Evolutionary conservation across 2,888 invertebrate species (phyloP).

Genomic region (Sussaba pulchella): DNA sequence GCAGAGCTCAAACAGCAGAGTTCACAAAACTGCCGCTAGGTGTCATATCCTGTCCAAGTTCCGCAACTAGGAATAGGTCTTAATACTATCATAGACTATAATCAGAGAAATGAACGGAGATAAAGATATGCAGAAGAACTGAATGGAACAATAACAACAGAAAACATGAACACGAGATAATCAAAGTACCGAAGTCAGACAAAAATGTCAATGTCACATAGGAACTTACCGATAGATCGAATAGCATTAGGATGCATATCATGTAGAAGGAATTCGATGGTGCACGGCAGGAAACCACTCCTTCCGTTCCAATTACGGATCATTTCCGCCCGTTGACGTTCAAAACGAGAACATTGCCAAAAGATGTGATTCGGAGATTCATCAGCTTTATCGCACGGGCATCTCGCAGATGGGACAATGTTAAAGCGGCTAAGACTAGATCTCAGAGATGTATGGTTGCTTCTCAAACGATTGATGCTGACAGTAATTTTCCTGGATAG

Average conservation of each 20-base stretch:
- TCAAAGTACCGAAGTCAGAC: not conserved
- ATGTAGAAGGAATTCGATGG: not conserved
- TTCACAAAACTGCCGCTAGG: no score
- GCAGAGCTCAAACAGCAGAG: no score
- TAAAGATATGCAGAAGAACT: no score
- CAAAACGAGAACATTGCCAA: constrained; percentile 39
- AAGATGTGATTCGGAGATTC: constrained; percentile 52
- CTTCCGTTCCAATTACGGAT: not conserved
- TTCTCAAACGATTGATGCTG: constrained; percentile 28
- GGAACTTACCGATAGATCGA: not conserved
- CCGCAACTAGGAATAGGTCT: no score
- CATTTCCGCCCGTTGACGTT: no score
- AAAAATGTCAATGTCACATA: not conserved
- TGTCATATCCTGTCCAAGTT: no score
- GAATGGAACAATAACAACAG: no score
- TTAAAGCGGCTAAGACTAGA: constrained; percentile 42
- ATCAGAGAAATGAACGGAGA: no score
- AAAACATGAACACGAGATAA: no score
- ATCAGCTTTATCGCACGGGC: constrained; percentile 25
- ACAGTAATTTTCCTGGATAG: constrained; percentile 34
- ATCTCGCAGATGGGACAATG: constrained; percentile 21
- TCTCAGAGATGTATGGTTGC: constrained; percentile 26
- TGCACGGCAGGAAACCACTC: not conserved
- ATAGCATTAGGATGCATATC: not conserved
- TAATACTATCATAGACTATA: no score